Conservation (phyloP, 2,797 vertebrate species). For the Enteromius argenteus region DNA sequence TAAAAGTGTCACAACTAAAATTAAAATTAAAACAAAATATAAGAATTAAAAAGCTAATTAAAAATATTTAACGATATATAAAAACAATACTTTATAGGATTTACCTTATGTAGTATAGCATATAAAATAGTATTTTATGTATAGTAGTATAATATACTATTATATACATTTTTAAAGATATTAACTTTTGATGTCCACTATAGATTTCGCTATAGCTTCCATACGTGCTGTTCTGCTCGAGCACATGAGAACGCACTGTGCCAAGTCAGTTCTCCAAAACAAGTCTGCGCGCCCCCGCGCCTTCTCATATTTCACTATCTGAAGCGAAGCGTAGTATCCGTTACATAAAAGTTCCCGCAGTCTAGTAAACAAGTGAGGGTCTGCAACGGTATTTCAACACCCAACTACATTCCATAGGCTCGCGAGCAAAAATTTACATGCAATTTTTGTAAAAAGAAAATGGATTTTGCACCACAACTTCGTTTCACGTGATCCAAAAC, state of each 20-base stretch:
- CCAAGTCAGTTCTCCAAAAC: conserved; percentile 23
- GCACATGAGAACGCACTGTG: conserved; percentile 19
- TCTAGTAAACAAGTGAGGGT: conserved; percentile 26
- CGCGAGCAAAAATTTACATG: neutral
- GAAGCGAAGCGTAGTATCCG: neutral
- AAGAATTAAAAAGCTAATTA: neutral
- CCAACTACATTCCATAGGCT: neutral
- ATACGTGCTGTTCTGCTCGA: neutral
- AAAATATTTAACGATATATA: neutral
- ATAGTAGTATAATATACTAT: too few relatives aligned
- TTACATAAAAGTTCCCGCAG: neutral
- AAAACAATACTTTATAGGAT: neutral
- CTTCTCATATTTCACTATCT: conserved; percentile 35
- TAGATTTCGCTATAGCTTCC: too few relatives aligned
- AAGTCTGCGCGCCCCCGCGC: neutral
- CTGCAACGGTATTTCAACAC: neutral
- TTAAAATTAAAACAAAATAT: neutral
- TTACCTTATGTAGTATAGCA: too few relatives aligned
- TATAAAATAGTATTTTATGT: too few relatives aligned
- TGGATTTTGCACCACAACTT: neutral
- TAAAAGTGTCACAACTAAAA: neutral
- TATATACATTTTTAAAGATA: neutral
- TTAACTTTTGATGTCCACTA: neutral
- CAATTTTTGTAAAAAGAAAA: neutral
- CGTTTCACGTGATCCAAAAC: neutral